Evolutionary conservation across 2,888 invertebrate species (phyloP), one percentile per base, ranked within the genome.

Genomic region (Nasonovia ribisnigri): DNA sequence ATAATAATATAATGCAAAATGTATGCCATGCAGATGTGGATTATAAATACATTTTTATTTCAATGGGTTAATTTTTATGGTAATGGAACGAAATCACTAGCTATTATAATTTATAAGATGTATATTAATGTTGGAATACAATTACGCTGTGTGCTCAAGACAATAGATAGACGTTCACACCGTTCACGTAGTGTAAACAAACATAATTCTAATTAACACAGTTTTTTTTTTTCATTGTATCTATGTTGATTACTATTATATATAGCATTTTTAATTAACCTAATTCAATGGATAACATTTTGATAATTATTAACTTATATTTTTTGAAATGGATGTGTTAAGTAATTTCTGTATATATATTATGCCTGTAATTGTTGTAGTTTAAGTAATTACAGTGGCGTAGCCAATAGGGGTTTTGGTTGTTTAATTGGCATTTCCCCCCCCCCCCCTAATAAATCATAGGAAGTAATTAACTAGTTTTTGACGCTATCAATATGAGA

Each of bases 1-100:
- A 88, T 88, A n/a, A 57, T 46, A 46, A 29, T 77, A 77, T 77
- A 77, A 77, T 77, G 36, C 36, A n/a, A 36, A 48, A 90, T 92
- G 87, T 92, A 42, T 92, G 87, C 87, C 91, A 92, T 87, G 8
- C 87, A 48, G 36, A 87, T 46, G 16, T 86, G 84, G 48, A 20
- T 90, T 46, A 54, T 87, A 86, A 20, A 43, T 90, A 67, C 29
- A 67, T 87, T 60, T 93, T 43, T 48, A 57, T 84, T 90, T 93
- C 46, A 90, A 93, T 57, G 88, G n/a, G 54, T 92, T 88, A 77
- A 92, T 92, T 88, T 91, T 92, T 51, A 77, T 42, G 57, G 84
- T 84, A 89, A 88, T 43, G 57, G 54, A 92, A 93, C 48, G 77
- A 42, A 88, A 88, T 93, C 84, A 89, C 84, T 90, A 46, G 84